These are phyloP conservation scores for Erethizon dorsatum DNA, from an alignment of 2,797 vertebrate species.

Conservation along the genomic window DNA sequence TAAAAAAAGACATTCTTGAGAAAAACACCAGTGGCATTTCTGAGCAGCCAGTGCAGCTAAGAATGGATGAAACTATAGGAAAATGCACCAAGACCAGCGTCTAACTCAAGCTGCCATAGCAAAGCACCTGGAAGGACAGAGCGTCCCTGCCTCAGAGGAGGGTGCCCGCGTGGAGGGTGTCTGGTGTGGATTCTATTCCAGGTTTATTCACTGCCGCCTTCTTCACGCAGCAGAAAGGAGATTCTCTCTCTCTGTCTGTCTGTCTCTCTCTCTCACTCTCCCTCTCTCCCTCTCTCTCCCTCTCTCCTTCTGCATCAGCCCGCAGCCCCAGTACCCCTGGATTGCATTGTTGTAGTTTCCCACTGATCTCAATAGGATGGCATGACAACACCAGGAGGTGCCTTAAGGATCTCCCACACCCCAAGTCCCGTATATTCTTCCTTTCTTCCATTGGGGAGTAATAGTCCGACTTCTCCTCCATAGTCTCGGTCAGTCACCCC, in stretches of 20 bases:
- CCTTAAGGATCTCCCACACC: too few relatives aligned
- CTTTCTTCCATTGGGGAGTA: too few relatives aligned
- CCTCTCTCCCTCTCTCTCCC: background rate
- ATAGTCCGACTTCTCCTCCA: too few relatives aligned
- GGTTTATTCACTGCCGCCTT: background rate
- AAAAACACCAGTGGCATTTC: background rate
- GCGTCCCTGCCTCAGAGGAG: background rate
- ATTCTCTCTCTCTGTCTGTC: too few relatives aligned
- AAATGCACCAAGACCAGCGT: background rate
- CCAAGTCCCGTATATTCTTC: too few relatives aligned
- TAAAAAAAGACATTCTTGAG: background rate
- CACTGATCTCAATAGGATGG: too few relatives aligned
- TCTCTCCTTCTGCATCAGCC: too few relatives aligned
- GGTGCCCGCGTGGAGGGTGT: background rate
- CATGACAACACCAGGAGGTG: too few relatives aligned
- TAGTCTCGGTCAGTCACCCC: too few relatives aligned
- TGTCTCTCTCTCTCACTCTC: background rate
- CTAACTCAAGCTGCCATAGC: background rate
- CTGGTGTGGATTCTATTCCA: background rate
- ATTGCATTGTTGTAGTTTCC: too few relatives aligned
- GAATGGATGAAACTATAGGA: background rate
- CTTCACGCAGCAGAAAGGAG: background rate
- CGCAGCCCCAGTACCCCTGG: too few relatives aligned
- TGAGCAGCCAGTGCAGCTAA: background rate
- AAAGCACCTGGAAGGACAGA: background rate